Conservation (phyloP, 2,888 invertebrate genomes). For the Parelbella ahira region DNA sequence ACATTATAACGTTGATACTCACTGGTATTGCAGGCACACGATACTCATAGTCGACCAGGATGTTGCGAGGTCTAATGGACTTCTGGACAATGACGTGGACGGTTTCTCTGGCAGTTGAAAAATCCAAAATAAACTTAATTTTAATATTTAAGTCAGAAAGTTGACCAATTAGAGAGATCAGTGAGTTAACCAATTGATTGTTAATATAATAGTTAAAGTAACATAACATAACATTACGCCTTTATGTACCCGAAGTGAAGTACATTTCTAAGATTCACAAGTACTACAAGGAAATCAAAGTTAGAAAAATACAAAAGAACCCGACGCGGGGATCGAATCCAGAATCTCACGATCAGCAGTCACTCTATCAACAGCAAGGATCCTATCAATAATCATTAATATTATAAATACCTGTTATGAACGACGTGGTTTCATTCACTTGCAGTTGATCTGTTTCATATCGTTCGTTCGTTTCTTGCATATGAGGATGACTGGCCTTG, state of each 20-base stretch:
- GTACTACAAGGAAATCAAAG: too few species aligned
- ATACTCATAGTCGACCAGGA: constrained; percentile 79
- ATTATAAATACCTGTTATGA: constrained; percentile 31
- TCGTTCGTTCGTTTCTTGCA: constrained; percentile 43
- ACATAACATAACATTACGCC: too few species aligned
- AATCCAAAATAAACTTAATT: neutral
- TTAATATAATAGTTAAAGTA: too few species aligned
- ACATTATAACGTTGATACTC: too few species aligned
- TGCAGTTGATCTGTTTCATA: constrained; percentile 43
- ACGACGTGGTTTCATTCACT: constrained; percentile 34
- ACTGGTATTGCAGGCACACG: constrained; percentile 79
- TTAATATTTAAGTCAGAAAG: too few species aligned
- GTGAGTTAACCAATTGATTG: too few species aligned
- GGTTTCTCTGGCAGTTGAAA: constrained; percentile 31
- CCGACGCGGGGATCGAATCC: too few species aligned
- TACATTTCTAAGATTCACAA: too few species aligned
- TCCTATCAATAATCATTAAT: constrained; percentile 2
- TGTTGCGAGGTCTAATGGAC: constrained; percentile 46
- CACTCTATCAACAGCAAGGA: too few species aligned
- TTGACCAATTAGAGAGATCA: neutral
- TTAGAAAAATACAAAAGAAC: too few species aligned
- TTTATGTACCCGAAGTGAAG: too few species aligned
- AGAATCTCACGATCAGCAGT: too few species aligned
- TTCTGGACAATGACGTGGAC: constrained; percentile 36
- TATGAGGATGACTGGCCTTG: constrained; percentile 47